These are phyloP conservation scores for Lepilemur ruficaudatus DNA, from an alignment of 2,797 vertebrate genomes.

Conservation along the genomic window DNA sequence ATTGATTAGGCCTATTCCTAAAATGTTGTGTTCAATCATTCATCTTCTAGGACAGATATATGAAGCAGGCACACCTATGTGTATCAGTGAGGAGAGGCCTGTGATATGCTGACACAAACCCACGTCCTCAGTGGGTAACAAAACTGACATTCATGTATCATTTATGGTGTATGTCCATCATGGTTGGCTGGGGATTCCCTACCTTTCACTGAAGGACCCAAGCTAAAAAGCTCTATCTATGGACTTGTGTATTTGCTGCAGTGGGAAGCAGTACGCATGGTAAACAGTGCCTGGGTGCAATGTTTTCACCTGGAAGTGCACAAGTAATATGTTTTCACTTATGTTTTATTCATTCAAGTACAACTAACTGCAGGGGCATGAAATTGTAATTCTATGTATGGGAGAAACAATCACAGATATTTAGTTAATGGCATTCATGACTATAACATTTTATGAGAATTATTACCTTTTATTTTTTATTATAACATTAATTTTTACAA, in stretches of 20 bases:
- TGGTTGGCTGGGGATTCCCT: neutral
- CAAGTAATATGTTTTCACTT: neutral
- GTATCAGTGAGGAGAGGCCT: neutral
- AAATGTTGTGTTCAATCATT: neutral
- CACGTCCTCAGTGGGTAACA: neutral
- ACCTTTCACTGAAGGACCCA: neutral
- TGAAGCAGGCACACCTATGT: neutral
- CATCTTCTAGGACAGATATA: neutral
- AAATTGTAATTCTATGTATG: neutral
- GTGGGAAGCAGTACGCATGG: accelerated
- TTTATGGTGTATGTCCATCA: accelerated
- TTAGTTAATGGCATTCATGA: neutral
- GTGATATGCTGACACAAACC: neutral
- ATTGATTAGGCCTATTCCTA: neutral
- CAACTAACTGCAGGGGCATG: neutral
- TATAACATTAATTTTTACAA: neutral
- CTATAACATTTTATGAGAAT: neutral
- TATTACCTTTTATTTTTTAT: neutral
- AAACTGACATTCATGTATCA: neutral
- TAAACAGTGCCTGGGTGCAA: neutral
- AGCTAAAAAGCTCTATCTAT: neutral
- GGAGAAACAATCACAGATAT: neutral
- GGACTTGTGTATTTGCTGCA: neutral
- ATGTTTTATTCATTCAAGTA: neutral
- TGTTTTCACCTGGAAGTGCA: neutral